phyloP scores from a whole-genome alignment of 2,888 invertebrate species.

The Ornithoptera priamus region DNA sequence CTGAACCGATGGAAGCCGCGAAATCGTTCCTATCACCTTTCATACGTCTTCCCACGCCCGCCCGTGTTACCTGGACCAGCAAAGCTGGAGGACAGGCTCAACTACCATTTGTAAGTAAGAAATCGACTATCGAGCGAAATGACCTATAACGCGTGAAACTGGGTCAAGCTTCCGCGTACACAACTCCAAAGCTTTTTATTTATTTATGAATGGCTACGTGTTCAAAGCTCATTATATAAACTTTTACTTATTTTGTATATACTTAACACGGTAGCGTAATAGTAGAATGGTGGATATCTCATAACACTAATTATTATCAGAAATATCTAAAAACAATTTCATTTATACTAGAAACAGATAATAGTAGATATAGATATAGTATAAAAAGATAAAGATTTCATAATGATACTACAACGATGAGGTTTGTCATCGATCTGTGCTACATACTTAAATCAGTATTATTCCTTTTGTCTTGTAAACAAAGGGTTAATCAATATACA shows the following conservation, averaged over 20 bases:
- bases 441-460: constrained; percentile 31
- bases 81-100: constrained; percentile 65
- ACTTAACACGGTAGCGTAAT: no score
- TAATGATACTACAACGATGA: no score
- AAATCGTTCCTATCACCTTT: constrained; percentile 42
- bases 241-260: no score
- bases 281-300: no score
- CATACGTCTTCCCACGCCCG: constrained; percentile 31
- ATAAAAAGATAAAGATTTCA: no score
- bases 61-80: constrained; percentile 34
- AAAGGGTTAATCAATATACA: no score
- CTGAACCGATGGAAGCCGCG: constrained; percentile 46
- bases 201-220: constrained; percentile 65
- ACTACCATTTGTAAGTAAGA: constrained; percentile 65
- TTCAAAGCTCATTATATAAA: constrained; percentile 25
- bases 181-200: constrained; percentile 57
- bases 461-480: background rate
- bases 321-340: no score
- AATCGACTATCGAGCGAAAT: constrained; percentile 27
- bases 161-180: constrained; percentile 75
- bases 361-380: no score
- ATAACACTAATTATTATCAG: no score
- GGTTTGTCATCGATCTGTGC: no score
- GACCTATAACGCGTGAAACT: constrained; percentile 43
- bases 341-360: no score